Evolutionary conservation across 2,888 invertebrate species (phyloP), one percentile per base, ranked within the genome.

Genomic region (Hedya salicella): DNA sequence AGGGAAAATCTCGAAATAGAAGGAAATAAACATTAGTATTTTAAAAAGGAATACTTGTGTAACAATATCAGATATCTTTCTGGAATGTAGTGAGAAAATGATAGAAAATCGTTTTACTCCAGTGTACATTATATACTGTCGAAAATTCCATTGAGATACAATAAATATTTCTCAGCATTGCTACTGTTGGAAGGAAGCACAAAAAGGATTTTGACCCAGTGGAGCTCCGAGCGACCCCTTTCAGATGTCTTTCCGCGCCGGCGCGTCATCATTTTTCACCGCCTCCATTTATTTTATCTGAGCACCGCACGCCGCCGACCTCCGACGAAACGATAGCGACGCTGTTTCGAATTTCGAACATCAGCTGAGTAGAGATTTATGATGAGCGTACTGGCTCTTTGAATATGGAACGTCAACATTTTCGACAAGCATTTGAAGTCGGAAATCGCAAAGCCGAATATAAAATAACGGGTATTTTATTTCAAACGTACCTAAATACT

Each of bases 211-310:
- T 83, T 86, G 88, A 88, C 88, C 80, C 80, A 84, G 80, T 79
- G 80, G 78, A 73, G 68, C 73, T 73, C 81, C 82, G 85, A 85
- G 59, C 65, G 65, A 65, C 65, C 89, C 87, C 87, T 86, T 86
- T 85, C 79, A 80, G 79, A 74, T 77, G 80, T 84, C 85, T 88
- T 88, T 90, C 89, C 89, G 81, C 88, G 82, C 85, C 82, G 86
- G 73, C 87, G 86, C 86, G 87, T 86, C 90, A 88, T 91, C 91
- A 91, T 92, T 91, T 92, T 91, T 91, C 91, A 92, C 87, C 77
- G 85, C 79, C 88, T 86, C 89, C 91, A 91, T 91, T 91, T 91
- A 90, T 91, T 91, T 92, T 92, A 92, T 92, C 91, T 89, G 88
- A 79, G 86, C 88, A 83, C 85, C 88, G 80, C 91, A 91, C 90